A percentile compares a stretch with the other conserved stretches of the same genome.
Evolutionary conservation across 2,113 vertebrate genomes (phyloP).

Genomic region (Manacus vitellinus): DNA sequence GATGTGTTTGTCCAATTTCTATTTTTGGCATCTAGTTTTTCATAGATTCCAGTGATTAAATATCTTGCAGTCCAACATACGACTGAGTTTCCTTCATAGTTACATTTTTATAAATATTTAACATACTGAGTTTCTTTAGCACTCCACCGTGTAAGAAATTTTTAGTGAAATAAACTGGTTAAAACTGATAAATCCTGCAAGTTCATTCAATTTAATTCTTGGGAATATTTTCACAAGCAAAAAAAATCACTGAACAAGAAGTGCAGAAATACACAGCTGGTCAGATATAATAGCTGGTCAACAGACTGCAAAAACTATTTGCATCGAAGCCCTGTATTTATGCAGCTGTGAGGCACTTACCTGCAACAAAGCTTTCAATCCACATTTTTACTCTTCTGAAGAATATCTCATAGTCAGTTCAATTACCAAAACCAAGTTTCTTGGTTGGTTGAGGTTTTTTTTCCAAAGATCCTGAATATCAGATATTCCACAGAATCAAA

Average conservation of each 20-base stretch:
- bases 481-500: background rate
- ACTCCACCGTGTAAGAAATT: background rate
- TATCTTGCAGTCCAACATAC: background rate
- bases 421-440: background rate
- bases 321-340: background rate
- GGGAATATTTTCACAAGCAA: background rate
- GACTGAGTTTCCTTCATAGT: background rate
- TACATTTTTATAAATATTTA: background rate
- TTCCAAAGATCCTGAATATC: background rate
- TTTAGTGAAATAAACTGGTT: background rate
- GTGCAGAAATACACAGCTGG: background rate
- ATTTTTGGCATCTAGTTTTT: background rate
- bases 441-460: background rate
- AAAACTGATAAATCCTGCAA: background rate
- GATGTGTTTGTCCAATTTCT: background rate
- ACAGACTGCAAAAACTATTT: background rate
- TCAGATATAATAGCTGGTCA: background rate
- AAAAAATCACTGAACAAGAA: background rate
- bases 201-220: background rate
- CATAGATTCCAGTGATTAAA: background rate
- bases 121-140: background rate
- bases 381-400: background rate
- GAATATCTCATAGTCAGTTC: background rate
- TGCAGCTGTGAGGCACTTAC: background rate
- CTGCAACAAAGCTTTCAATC: background rate